Evolutionary conservation across 2,888 invertebrate species (phyloP).

Genomic region (Biston betularia): DNA sequence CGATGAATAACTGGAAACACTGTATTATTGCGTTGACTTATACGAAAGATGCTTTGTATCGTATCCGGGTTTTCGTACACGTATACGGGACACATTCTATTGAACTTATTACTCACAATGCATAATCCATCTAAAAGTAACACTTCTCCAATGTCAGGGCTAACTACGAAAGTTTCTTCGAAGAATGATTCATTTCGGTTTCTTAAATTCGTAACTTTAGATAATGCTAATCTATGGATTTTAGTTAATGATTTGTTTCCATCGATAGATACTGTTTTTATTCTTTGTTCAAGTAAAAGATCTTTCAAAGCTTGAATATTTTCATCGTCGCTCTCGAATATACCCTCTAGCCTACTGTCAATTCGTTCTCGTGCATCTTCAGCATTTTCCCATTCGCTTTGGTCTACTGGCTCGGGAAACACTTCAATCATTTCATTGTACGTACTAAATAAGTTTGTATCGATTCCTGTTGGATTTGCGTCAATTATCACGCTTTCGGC

Average conservation of each 20-base stretch:
- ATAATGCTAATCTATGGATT: conserved; percentile 60
- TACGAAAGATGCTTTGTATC: conserved; percentile 79
- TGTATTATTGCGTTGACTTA: conserved; percentile 67
- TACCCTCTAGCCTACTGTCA: conserved; percentile 71
- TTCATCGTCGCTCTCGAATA: conserved; percentile 76
- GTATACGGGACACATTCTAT: conserved; percentile 88
- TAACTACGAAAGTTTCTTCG: conserved; percentile 85
- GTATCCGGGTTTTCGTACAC: conserved; percentile 78
- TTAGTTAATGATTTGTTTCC: conserved; percentile 67
- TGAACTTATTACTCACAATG: conserved; percentile 88
- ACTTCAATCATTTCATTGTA: conserved; percentile 72
- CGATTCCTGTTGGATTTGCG: conserved; percentile 72
- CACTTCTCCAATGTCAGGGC: conserved; percentile 83
- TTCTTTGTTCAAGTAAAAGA: conserved; percentile 68
- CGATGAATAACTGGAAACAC: conserved; percentile 86
- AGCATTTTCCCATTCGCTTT: conserved; percentile 78
- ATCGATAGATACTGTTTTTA: conserved; percentile 76
- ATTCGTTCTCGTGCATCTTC: conserved; percentile 79
- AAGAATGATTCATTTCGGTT: conserved; percentile 81
- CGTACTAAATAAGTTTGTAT: conserved; percentile 65
- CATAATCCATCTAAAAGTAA: conserved; percentile 86
- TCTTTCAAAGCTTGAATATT: conserved; percentile 72
- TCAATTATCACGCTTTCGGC: conserved; percentile 78
- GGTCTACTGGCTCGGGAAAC: conserved; percentile 80
- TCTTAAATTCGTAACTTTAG: conserved; percentile 64